These are phyloP conservation scores for Phocoena phocoena DNA, from an alignment of 2,113 vertebrate species.

Conservation along the genomic window DNA sequence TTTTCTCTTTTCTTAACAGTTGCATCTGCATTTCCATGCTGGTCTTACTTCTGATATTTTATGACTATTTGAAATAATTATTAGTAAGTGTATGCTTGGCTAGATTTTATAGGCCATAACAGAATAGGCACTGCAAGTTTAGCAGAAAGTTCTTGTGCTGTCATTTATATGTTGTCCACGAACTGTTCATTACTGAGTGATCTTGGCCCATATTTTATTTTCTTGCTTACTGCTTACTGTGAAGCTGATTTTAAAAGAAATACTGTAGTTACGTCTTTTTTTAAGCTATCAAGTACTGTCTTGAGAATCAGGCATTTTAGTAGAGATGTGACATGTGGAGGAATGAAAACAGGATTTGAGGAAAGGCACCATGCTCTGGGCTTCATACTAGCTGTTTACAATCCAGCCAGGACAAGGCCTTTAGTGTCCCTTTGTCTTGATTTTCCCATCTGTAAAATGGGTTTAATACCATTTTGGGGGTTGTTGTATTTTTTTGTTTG, in stretches of 20 bases:
- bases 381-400: not conserved
- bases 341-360: not conserved
- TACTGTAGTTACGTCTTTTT: not conserved
- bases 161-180: slow-evolving; percentile 24
- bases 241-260: slow-evolving; percentile 25
- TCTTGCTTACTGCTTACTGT: slow-evolving; percentile 37
- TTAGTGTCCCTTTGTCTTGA: not conserved
- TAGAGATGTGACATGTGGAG: not conserved
- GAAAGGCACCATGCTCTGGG: not conserved
- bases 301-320: not conserved
- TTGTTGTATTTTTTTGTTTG: not conserved
- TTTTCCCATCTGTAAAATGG: slow-evolving; percentile 52
- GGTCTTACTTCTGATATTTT: slow-evolving; percentile 68
- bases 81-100: slow-evolving; percentile 7
- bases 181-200: not conserved
- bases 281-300: not conserved
- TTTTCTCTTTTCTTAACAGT: not conserved
- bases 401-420: not conserved
- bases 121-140: slow-evolving; percentile 52
- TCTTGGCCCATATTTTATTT: not conserved
- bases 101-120: slow-evolving; percentile 71
- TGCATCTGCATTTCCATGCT: slow-evolving; percentile 3
- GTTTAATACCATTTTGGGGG: not conserved
- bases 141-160: slow-evolving; percentile 58
- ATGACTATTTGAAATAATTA: slow-evolving; percentile 74